These are phyloP conservation scores for Caenorhabditis briggsae DNA, from an alignment of 1,140 invertebrate species.

Conservation along the genomic window DNA sequence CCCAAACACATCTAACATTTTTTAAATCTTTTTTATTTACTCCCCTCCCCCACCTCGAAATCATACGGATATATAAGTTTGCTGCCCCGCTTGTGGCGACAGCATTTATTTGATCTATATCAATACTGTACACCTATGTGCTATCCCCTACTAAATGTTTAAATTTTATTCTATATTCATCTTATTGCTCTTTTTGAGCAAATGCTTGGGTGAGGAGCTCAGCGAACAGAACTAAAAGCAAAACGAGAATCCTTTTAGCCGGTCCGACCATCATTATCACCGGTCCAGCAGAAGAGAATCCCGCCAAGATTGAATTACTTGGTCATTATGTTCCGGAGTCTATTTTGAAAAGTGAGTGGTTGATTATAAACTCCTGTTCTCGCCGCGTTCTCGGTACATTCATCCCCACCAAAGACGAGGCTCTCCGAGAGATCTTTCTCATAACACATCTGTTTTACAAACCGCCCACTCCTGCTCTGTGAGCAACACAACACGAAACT, in stretches of 20 bases:
- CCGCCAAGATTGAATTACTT: constrained; percentile 14
- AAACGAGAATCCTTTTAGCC: not conserved
- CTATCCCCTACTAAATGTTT: constrained; percentile 11
- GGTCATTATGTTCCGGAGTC: not conserved
- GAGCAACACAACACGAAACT: constrained; percentile 29
- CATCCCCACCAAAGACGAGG: not conserved
- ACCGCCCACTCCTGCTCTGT: constrained; percentile 23
- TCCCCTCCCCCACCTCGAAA: constrained; percentile 4
- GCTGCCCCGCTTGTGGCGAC: constrained; percentile 11
- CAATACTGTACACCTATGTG: constrained; percentile 13
- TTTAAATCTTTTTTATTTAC: constrained; percentile 11
- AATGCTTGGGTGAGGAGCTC: not conserved
- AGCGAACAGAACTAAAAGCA: not conserved
- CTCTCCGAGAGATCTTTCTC: not conserved
- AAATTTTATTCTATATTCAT: constrained; percentile 15
- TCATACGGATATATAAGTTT: constrained; percentile 26
- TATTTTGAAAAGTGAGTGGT: constrained; percentile 31
- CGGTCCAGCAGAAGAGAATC: constrained; percentile 31
- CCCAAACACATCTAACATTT: constrained; percentile 3
- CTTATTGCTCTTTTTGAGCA: constrained; percentile 40
- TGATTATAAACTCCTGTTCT: constrained; percentile 19
- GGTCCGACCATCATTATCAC: constrained; percentile 45
- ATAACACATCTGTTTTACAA: constrained; percentile 50
- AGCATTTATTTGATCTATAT: constrained; percentile 51
- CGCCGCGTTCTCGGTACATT: not conserved